Evolutionary conservation across 1,140 invertebrate species (phyloP).

Genomic region (Euschistus heros): DNA sequence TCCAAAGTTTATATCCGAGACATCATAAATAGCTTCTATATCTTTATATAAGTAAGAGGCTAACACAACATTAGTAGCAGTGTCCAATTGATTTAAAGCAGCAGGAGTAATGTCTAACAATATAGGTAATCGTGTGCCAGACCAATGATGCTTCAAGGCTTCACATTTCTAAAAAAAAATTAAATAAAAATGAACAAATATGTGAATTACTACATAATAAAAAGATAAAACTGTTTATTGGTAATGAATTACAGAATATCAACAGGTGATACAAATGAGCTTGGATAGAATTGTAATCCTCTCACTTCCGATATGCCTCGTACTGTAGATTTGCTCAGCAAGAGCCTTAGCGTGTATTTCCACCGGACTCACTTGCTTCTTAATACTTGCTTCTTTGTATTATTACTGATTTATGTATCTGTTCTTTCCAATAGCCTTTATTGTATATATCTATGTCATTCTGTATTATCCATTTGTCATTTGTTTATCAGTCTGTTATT

Average conservation of each 20-base stretch:
- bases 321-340: no score
- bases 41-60: conserved; percentile 89
- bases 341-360: no score
- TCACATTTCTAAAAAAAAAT: conserved; percentile 61
- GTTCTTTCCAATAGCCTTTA: no score
- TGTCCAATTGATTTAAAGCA: conserved; percentile 82
- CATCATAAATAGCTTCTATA: conserved; percentile 65
- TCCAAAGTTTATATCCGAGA: conserved; percentile 60
- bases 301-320: no score
- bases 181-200: not conserved
- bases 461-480: no score
- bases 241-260: not conserved
- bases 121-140: conserved; percentile 74
- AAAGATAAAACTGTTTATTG: not conserved
- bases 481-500: no score
- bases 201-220: not conserved
- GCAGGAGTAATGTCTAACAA: conserved; percentile 80
- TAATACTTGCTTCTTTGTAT: no score
- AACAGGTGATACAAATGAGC: no score
- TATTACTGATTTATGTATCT: no score
- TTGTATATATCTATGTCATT: no score
- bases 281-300: no score
- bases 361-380: no score
- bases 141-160: conserved; percentile 93
- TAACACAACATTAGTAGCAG: conserved; percentile 63